Evolutionary conservation across 2,113 vertebrate species (phyloP).

Genomic region (Pygoscelis adeliae): DNA sequence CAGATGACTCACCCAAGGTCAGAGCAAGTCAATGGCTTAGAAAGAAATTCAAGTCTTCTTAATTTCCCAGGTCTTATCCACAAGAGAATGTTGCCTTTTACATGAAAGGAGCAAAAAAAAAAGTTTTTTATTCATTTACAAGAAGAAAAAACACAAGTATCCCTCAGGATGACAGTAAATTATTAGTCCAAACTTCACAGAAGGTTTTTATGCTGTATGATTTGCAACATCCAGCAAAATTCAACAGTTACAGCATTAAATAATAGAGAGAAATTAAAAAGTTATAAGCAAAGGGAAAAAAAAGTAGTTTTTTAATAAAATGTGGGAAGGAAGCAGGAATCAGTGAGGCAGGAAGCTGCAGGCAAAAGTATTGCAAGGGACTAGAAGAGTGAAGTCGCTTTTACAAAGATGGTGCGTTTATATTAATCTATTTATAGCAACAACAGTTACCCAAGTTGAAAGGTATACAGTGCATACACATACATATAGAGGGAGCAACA

Average conservation of each 20-base stretch:
- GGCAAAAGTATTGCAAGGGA: background rate
- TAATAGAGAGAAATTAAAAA: conserved; percentile 34
- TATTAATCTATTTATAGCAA: background rate
- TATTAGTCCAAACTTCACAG: conserved; percentile 50
- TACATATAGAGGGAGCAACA: background rate
- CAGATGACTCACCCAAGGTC: background rate
- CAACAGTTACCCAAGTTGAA: background rate
- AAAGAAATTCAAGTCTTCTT: background rate
- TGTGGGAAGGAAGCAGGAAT: background rate
- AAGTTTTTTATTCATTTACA: conserved; percentile 18
- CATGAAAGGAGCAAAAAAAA: background rate
- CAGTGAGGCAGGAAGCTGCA: background rate
- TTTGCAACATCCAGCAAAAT: conserved; percentile 35
- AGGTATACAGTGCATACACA: background rate
- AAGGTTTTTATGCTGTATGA: conserved; percentile 47
- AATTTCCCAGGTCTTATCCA: background rate
- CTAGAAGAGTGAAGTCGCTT: background rate
- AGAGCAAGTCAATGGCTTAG: background rate
- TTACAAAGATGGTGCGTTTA: background rate
- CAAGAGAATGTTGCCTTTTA: background rate
- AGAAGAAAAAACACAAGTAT: conserved; percentile 19
- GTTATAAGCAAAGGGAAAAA: background rate
- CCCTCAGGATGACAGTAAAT: conserved; percentile 40
- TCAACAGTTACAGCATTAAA: conserved; percentile 2
- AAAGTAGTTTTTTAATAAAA: background rate